phyloP scores from a whole-genome alignment of 2,797 vertebrate genomes.

The Characodon lateralis region DNA sequence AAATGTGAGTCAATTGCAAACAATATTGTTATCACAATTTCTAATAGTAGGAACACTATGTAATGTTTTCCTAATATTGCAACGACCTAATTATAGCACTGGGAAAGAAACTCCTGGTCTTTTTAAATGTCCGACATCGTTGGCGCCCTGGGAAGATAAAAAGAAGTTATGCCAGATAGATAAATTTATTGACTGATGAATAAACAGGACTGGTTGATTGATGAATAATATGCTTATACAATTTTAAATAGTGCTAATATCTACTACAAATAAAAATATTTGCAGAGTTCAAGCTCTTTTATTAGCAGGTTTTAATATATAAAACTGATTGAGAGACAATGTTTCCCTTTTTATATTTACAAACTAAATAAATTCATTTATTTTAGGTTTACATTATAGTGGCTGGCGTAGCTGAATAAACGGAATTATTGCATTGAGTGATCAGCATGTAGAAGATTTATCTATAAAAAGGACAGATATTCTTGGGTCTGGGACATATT shows the following conservation, averaged over 20 bases:
- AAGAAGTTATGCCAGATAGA: too few species aligned
- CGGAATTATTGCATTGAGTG: not conserved
- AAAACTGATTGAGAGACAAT: not conserved
- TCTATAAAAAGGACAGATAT: not conserved
- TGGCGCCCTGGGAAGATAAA: too few species aligned
- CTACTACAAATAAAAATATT: too few species aligned
- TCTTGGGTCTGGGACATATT: not conserved
- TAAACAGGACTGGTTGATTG: too few species aligned
- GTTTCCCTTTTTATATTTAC: not conserved
- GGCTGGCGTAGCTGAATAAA: not conserved
- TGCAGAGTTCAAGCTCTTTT: not conserved
- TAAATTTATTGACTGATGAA: too few species aligned
- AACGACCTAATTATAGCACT: not conserved
- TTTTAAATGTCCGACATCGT: not conserved
- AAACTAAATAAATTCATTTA: not conserved
- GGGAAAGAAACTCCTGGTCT: not conserved
- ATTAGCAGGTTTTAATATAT: not conserved
- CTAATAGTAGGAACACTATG: not conserved
- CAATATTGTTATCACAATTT: not conserved
- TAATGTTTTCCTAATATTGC: not conserved
- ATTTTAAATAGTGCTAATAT: not conserved
- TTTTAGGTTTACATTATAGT: not conserved
- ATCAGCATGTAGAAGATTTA: not conserved
- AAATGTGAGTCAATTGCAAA: not conserved
- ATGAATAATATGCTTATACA: not conserved